Conservation (phyloP, 53 echinoderm and acorn worm species). For the Stichopus horrens region DNA sequence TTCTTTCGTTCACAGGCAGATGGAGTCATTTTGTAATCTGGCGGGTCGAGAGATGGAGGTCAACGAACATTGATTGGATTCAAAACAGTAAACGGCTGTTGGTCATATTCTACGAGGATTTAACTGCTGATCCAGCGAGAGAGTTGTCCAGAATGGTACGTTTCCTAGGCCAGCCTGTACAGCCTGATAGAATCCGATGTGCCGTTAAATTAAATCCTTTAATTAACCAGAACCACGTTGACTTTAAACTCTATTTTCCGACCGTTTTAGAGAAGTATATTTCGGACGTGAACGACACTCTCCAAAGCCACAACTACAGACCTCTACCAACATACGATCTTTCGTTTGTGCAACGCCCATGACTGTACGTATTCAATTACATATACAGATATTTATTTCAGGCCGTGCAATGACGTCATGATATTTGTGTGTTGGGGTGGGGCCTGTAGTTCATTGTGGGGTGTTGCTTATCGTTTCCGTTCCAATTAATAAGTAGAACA, state of each 20-base stretch:
- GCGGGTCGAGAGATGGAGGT: constrained; percentile 19
- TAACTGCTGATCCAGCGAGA: neutral
- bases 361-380: too few species aligned
- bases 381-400: too few species aligned
- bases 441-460: too few species aligned
- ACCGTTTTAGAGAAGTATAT: neutral
- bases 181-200: constrained; percentile 6
- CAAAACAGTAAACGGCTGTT: constrained; percentile 29
- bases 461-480: too few species aligned
- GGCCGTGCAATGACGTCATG: too few species aligned
- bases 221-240: neutral
- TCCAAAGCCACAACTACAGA: neutral
- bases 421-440: too few species aligned
- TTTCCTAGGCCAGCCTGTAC: neutral
- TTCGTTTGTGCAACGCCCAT: neutral
- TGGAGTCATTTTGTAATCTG: neutral
- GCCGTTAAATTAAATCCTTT: neutral
- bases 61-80: constrained; percentile 23
- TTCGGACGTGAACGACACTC: constrained; percentile 12
- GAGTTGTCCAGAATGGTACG: constrained; percentile 17
- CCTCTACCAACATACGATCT: constrained; percentile 16
- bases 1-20: neutral
- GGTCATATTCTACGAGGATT: constrained; percentile 30
- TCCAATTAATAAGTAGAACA: too few species aligned
- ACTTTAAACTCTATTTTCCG: neutral